Evolutionary conservation across 2,797 vertebrate species (phyloP).

Genomic region (Catamblyrhynchus diadema): DNA sequence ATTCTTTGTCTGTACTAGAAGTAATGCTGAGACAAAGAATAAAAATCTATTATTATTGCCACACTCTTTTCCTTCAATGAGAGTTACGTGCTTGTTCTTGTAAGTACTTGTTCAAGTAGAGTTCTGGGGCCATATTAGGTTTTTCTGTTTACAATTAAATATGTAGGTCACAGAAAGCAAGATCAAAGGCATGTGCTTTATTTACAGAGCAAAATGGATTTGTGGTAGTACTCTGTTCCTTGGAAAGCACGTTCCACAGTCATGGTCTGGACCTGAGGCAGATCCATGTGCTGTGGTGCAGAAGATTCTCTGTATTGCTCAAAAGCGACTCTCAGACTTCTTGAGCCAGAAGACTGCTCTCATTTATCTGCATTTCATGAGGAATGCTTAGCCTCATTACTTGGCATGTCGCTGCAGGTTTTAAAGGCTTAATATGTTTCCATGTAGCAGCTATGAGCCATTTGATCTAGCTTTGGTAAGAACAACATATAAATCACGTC

Average conservation of each 20-base stretch:
- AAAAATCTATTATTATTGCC: background rate
- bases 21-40: background rate
- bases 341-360: background rate
- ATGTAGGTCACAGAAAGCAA: background rate
- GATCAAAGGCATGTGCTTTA: background rate
- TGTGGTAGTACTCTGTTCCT: background rate
- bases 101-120: background rate
- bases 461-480: background rate
- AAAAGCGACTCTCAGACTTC: background rate
- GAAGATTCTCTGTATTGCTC: background rate
- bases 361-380: background rate
- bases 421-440: background rate
- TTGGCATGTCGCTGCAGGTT: background rate
- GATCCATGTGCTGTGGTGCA: background rate
- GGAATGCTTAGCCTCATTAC: background rate
- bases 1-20: background rate
- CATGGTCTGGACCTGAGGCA: background rate
- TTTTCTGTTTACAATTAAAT: background rate
- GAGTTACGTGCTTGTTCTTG: background rate
- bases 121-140: background rate
- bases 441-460: background rate
- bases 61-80: background rate
- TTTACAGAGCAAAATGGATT: background rate
- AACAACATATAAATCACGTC: background rate
- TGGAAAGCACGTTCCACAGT: background rate